phyloP scores from a whole-genome alignment of 2,797 vertebrate genomes.

The Tarsius wallacei region DNA sequence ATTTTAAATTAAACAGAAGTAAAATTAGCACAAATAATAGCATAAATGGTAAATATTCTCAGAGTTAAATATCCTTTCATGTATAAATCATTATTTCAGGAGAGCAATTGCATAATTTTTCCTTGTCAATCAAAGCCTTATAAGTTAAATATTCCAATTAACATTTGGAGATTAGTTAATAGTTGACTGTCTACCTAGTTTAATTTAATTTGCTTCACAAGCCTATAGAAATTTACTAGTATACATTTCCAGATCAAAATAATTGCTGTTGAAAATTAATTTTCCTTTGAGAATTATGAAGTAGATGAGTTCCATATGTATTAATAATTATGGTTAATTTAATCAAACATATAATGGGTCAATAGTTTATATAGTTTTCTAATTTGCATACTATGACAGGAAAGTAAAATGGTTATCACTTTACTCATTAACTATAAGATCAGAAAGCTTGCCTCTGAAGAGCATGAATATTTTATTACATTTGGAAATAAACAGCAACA shows the following conservation, averaged over 20 bases:
- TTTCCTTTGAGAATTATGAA: conserved; percentile 31
- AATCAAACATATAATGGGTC: neutral
- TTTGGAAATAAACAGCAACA: neutral
- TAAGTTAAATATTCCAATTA: conserved; percentile 43
- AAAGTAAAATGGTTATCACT: neutral
- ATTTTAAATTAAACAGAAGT: conserved; percentile 49
- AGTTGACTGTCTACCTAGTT: neutral
- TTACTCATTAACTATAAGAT: neutral
- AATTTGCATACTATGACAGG: neutral
- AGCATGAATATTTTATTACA: neutral
- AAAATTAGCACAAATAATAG: conserved; percentile 44
- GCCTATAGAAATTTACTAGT: neutral
- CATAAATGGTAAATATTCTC: conserved; percentile 2
- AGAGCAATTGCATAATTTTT: neutral
- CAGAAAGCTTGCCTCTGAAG: conserved; percentile 23
- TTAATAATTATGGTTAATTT: neutral
- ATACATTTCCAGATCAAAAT: neutral
- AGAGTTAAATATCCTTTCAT: neutral
- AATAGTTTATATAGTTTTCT: neutral
- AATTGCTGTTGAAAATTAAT: neutral
- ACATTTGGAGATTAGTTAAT: conserved; percentile 50
- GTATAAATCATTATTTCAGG: neutral
- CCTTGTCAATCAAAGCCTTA: conserved; percentile 4
- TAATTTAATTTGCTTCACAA: neutral
- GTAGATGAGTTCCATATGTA: neutral